phyloP scores from a whole-genome alignment of 1,140 invertebrate species.

The Cotesia chilonis region DNA sequence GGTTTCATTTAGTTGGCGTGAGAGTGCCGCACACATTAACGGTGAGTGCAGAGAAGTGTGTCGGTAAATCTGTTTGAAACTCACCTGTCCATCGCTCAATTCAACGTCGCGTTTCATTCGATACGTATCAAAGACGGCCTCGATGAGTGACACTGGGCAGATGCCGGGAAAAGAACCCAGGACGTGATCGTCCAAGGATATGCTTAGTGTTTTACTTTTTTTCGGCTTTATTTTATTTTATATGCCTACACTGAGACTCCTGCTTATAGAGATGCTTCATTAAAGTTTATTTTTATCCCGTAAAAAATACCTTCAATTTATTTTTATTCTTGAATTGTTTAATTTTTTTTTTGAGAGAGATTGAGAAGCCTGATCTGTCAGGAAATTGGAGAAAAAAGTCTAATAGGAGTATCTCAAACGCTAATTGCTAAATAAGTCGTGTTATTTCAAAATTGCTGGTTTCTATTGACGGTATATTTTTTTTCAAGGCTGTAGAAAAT shows the following conservation, averaged over 20 bases:
- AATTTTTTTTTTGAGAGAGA: too few species aligned
- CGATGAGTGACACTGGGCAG: conserved; percentile 31
- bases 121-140: conserved; percentile 33
- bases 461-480: too few species aligned
- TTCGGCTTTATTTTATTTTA: neutral
- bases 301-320: neutral
- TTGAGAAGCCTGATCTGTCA: too few species aligned
- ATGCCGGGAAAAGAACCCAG: conserved; percentile 5
- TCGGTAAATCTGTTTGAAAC: conserved; percentile 36
- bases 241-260: neutral
- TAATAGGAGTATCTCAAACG: too few species aligned
- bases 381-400: too few species aligned
- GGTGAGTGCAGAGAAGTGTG: conserved; percentile 19
- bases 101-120: conserved; percentile 27
- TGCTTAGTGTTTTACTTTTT: neutral
- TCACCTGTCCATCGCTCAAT: conserved; percentile 32
- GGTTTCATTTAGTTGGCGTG: conserved; percentile 11
- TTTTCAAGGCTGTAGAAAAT: too few species aligned
- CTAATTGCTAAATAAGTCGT: too few species aligned
- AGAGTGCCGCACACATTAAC: conserved; percentile 29
- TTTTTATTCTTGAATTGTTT: too few species aligned
- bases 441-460: too few species aligned
- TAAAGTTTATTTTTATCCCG: too few species aligned
- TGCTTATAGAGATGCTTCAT: neutral
- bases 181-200: conserved; percentile 8